Percentiles rank a stretch among this genome's conserved stretches.
Conservation (phyloP, 1,140 invertebrate species). For the Dendrolimus punctatus region DNA sequence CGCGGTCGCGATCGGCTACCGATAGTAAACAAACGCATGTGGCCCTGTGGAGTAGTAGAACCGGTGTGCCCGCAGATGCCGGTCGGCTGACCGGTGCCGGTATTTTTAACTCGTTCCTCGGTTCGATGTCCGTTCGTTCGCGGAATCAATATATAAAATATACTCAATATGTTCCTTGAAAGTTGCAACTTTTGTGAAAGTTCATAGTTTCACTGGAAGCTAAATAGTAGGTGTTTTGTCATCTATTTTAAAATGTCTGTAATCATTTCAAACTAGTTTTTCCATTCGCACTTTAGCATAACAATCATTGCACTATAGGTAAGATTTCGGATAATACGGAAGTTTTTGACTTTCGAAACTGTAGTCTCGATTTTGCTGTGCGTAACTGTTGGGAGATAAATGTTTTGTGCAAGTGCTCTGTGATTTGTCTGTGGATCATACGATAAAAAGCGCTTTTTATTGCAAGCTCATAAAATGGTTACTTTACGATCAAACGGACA, state of each 20-base stretch:
- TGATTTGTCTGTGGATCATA: conserved; percentile 31
- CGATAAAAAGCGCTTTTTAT: conserved; percentile 45
- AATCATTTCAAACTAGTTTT: conserved; percentile 49
- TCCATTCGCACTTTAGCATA: conserved; percentile 13
- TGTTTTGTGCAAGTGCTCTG: conserved; percentile 30
- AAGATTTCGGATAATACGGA: conserved; percentile 17
- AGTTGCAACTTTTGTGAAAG: conserved; percentile 37
- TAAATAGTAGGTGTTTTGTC: too few species aligned
- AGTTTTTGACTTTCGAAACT: conserved; percentile 40
- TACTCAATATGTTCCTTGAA: conserved; percentile 55
- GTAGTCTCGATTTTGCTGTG: not conserved
- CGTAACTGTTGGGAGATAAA: conserved; percentile 14
- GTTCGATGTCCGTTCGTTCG: conserved; percentile 67
- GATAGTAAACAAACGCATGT: conserved; percentile 71
- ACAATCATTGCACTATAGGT: too few species aligned
- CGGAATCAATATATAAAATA: conserved; percentile 66
- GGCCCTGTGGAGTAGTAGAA: conserved; percentile 50
- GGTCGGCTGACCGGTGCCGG: conserved; percentile 46
- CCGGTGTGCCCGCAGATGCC: conserved; percentile 62
- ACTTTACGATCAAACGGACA: conserved; percentile 41
- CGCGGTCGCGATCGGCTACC: conserved; percentile 31
- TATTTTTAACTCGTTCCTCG: conserved; percentile 68
- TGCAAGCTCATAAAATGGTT: conserved; percentile 29
- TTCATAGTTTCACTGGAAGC: conserved; percentile 28
- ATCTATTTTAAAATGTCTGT: conserved; percentile 12